phyloP scores from a whole-genome alignment of 2,113 vertebrate species.

The Hippocampus guttulatus region DNA sequence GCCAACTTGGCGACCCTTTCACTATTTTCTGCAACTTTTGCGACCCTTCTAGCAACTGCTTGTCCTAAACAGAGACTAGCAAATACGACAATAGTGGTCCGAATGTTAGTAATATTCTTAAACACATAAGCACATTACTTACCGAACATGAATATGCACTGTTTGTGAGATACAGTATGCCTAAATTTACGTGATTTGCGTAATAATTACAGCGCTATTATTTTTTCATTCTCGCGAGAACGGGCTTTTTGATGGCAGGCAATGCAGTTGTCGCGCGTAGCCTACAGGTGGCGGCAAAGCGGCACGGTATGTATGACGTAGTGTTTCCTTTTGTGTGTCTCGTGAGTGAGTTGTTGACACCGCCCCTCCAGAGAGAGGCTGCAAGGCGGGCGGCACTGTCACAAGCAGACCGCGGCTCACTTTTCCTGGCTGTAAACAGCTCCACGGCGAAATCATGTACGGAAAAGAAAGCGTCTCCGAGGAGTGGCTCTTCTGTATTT shows the following conservation, averaged over 20 bases:
- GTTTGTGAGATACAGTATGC: no score
- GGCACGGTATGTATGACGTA: slow-evolving; percentile 63
- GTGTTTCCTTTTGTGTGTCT: slow-evolving; percentile 63
- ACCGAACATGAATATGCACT: no score
- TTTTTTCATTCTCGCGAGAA: neutral
- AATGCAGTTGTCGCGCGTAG: slow-evolving; percentile 7
- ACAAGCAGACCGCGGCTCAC: slow-evolving; percentile 21
- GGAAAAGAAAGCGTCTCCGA: neutral
- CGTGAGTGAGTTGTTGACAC: slow-evolving; percentile 57
- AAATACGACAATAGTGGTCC: no score
- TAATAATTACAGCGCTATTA: neutral
- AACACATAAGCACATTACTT: no score
- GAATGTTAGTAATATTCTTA: no score
- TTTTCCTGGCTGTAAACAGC: slow-evolving; percentile 62
- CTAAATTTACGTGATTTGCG: no score
- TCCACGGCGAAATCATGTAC: slow-evolving; percentile 25
- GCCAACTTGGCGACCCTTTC: neutral
- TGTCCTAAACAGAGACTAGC: no score
- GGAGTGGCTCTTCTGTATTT: neutral
- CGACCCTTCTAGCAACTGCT: no score
- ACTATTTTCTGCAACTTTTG: neutral
- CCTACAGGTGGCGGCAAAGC: slow-evolving; percentile 51
- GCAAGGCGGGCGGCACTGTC: slow-evolving; percentile 23
- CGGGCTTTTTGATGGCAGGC: neutral
- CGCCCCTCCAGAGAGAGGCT: slow-evolving; percentile 60